Percentiles rank a stretch among this genome's conserved stretches.
These are phyloP conservation scores for Pseudomugil gertrudae DNA, from an alignment of 2,797 vertebrate species.

Conservation along the genomic window DNA sequence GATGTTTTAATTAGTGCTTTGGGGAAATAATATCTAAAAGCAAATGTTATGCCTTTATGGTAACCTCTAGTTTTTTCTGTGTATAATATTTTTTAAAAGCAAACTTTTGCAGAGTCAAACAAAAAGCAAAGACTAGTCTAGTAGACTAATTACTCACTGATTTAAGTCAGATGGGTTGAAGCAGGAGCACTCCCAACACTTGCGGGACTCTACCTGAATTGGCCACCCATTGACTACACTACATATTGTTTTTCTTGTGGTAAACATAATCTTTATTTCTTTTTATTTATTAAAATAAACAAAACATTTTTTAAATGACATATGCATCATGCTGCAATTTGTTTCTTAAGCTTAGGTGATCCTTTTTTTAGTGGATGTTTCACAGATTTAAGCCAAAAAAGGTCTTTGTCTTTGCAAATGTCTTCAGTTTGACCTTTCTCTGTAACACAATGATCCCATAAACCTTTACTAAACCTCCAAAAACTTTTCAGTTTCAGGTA, in stretches of 20 bases:
- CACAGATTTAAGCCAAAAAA: too few relatives aligned
- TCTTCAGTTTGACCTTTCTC: conserved; percentile 37
- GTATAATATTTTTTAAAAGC: neutral
- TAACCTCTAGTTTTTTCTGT: conserved; percentile 1
- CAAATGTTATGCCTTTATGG: conserved; percentile 7
- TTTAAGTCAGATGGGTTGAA: too few relatives aligned
- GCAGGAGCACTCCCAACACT: too few relatives aligned
- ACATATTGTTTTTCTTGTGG: too few relatives aligned
- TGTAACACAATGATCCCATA: conserved; percentile 21
- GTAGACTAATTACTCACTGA: too few relatives aligned
- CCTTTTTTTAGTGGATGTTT: neutral
- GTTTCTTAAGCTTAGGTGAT: neutral
- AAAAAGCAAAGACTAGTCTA: too few relatives aligned
- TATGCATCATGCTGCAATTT: neutral
- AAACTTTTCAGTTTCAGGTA: conserved; percentile 14
- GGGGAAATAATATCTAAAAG: conserved; percentile 19
- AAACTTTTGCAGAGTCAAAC: too few relatives aligned
- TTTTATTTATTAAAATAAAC: neutral
- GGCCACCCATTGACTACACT: too few relatives aligned
- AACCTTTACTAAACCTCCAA: conserved; percentile 10
- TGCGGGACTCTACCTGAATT: neutral
- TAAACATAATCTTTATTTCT: neutral
- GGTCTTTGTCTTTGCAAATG: conserved; percentile 13
- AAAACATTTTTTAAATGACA: neutral
- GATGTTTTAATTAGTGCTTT: conserved; percentile 16